Conservation (phyloP, 2,113 vertebrate species). For the Butorides virescens region DNA sequence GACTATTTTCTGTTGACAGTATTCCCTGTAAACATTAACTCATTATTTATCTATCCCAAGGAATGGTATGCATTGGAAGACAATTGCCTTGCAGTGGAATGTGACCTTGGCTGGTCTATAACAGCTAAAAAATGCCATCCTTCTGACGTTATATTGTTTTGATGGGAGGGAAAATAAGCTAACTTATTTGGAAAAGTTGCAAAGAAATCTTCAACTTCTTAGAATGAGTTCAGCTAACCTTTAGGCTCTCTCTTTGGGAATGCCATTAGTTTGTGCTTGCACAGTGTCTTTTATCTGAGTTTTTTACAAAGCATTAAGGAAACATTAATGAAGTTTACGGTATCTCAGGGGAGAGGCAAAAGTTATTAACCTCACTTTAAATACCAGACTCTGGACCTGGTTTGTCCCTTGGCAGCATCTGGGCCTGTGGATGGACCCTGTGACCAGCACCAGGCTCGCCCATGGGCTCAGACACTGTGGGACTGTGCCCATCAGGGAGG, state of each 20-base stretch:
- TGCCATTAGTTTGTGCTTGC: neutral
- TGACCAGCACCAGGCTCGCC: neutral
- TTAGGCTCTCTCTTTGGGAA: neutral
- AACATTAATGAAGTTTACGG: neutral
- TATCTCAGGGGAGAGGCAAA: neutral
- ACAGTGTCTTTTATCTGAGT: neutral
- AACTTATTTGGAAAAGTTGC: constrained; percentile 20
- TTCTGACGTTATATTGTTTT: constrained; percentile 49
- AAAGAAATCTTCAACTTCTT: neutral
- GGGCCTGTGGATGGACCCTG: neutral
- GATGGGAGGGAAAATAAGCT: constrained; percentile 32
- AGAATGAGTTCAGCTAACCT: constrained; percentile 1
- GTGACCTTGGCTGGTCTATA: constrained; percentile 60
- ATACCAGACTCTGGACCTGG: neutral
- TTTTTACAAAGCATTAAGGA: neutral
- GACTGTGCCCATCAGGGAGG: too few species aligned
- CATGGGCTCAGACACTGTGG: neutral
- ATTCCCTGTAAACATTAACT: constrained; percentile 69
- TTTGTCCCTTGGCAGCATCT: neutral
- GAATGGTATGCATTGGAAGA: constrained; percentile 64
- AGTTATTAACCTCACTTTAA: neutral
- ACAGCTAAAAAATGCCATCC: constrained; percentile 51
- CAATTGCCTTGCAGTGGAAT: constrained; percentile 52
- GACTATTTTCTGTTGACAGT: constrained; percentile 36
- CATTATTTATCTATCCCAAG: constrained; percentile 69